phyloP scores from a whole-genome alignment of 2,113 vertebrate genomes.

The Tachycineta bicolor region DNA sequence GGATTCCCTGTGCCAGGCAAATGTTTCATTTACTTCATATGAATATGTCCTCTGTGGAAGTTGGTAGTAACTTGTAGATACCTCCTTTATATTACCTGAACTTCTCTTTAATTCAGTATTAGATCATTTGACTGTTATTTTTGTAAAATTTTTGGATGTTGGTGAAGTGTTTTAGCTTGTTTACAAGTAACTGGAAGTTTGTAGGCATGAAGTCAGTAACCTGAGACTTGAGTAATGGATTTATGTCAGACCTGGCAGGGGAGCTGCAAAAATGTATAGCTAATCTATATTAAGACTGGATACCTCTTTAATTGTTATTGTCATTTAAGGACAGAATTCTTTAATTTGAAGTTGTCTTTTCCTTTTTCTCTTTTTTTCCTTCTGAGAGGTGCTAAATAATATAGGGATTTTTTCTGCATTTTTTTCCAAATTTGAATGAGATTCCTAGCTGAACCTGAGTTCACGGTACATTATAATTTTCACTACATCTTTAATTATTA shows the following conservation, averaged over 20 bases:
- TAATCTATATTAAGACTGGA: slow-evolving; percentile 55
- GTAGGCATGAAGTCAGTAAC: slow-evolving; percentile 62
- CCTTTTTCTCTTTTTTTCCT: neutral
- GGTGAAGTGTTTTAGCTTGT: slow-evolving; percentile 37
- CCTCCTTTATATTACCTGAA: neutral
- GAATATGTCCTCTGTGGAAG: neutral
- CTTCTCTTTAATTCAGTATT: neutral
- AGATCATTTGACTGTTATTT: neutral
- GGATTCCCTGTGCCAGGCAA: neutral
- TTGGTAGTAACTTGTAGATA: neutral
- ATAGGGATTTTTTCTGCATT: neutral
- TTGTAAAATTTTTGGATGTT: neutral
- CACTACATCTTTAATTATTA: neutral
- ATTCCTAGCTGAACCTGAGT: neutral
- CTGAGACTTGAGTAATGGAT: slow-evolving; percentile 59
- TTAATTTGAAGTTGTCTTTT: slow-evolving; percentile 33
- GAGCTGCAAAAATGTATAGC: slow-evolving; percentile 59
- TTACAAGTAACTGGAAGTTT: slow-evolving; percentile 55
- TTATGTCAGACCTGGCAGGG: slow-evolving; percentile 61
- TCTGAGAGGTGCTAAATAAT: neutral
- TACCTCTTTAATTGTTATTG: slow-evolving; percentile 56
- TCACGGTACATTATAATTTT: neutral
- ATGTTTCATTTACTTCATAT: neutral
- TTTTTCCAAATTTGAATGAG: neutral
- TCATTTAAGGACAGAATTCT: slow-evolving; percentile 60